Conservation (phyloP, 2,797 vertebrate genomes). For the Helarctos malayanus region DNA sequence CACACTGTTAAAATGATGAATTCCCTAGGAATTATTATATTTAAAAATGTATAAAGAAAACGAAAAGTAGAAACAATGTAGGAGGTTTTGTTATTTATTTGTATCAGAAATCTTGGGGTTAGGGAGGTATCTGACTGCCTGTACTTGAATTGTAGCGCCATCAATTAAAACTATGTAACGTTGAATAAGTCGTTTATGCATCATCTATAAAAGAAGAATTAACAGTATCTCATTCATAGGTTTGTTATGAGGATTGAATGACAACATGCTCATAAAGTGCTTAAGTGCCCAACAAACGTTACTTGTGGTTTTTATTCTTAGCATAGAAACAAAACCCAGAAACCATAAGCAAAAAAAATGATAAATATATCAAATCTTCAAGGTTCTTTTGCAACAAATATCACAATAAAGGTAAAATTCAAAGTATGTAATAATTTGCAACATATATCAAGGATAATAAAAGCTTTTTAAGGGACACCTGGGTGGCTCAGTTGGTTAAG, state of each 20-base stretch:
- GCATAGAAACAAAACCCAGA: slow-evolving; percentile 35
- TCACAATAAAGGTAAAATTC: not conserved
- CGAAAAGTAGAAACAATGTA: not conserved
- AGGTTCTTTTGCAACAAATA: not conserved
- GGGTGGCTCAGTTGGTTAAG: not conserved
- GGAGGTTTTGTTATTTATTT: not conserved
- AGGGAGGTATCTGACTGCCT: not conserved
- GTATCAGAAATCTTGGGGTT: not conserved
- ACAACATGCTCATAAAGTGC: not conserved
- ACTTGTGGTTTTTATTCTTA: not conserved
- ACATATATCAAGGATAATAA: not conserved
- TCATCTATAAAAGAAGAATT: not conserved
- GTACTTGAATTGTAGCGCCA: not conserved
- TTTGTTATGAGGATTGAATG: not conserved
- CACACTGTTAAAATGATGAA: slow-evolving; percentile 10
- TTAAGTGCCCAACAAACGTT: not conserved
- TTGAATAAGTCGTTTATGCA: not conserved
- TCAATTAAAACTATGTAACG: slow-evolving; percentile 9
- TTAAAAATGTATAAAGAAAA: not conserved
- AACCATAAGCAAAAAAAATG: slow-evolving; percentile 9
- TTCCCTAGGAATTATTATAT: not conserved
- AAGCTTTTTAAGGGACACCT: not conserved
- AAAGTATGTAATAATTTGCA: slow-evolving; percentile 37
- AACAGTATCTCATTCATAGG: not conserved
- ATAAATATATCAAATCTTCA: not conserved